These are phyloP conservation scores for Scaptomyza reducta DNA, from an alignment of 2,888 invertebrate genomes.

Conservation along the genomic window DNA sequence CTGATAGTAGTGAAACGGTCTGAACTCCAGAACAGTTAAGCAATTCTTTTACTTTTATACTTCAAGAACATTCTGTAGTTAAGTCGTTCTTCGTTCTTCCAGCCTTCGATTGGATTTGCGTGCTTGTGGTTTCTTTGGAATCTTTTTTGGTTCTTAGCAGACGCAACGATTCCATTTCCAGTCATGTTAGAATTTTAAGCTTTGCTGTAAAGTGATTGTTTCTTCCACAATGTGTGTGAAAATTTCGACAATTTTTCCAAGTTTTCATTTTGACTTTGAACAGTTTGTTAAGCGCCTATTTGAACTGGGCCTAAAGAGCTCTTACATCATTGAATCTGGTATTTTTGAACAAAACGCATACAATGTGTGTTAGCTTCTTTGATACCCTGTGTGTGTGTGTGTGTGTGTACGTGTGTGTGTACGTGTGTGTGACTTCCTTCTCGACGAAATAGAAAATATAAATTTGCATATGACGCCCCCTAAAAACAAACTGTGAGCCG, in stretches of 20 bases:
- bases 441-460: slow-evolving; percentile 12
- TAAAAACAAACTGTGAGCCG: slow-evolving; percentile 16
- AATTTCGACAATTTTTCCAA: background rate
- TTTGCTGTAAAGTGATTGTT: slow-evolving; percentile 6
- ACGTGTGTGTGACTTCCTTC: background rate
- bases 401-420: background rate
- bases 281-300: background rate
- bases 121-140: background rate
- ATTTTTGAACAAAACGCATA: background rate
- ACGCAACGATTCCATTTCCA: background rate
- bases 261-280: background rate
- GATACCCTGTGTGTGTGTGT: background rate
- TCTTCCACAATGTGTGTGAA: background rate
- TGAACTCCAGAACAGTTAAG: background rate
- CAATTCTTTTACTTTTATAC: too few species aligned
- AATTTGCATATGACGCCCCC: slow-evolving; percentile 59
- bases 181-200: background rate
- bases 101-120: background rate
- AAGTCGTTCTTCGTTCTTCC: background rate
- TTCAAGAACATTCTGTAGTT: background rate
- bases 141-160: background rate
- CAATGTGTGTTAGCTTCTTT: background rate
- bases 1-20: background rate
- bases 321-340: background rate
- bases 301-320: background rate